phyloP scores from a whole-genome alignment of 2,113 vertebrate genomes.

The Jacana jacana region DNA sequence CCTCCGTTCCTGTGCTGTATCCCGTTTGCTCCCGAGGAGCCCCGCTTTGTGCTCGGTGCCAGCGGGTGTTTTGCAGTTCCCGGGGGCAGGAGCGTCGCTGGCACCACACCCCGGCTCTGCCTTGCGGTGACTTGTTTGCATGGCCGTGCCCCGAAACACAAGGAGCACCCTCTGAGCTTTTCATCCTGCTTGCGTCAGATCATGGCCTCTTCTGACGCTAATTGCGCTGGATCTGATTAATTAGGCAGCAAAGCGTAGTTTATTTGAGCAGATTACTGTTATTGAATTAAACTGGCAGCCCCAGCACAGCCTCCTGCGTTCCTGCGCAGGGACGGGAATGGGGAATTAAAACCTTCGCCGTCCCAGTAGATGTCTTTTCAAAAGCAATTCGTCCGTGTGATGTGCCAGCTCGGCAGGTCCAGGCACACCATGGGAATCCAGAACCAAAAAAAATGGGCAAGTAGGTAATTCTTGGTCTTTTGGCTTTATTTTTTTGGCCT shows the following conservation, averaged over 20 bases:
- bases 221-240: slow-evolving; percentile 36
- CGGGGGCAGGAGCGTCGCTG: not conserved
- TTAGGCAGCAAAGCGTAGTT: not conserved
- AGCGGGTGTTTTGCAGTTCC: not conserved
- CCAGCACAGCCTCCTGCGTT: not conserved
- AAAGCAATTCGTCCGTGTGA: not conserved
- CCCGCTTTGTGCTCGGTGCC: too few species aligned
- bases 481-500: not conserved
- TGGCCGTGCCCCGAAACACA: not conserved
- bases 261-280: not conserved
- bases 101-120: not conserved
- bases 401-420: not conserved
- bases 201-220: not conserved
- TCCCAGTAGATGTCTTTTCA: not conserved
- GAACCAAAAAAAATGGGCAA: not conserved
- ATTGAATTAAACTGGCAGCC: not conserved
- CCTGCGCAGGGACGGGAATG: not conserved
- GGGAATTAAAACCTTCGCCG: fast-evolving
- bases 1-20: too few species aligned
- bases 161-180: not conserved
- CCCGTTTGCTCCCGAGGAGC: too few species aligned
- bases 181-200: not conserved
- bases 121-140: not conserved
- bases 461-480: not conserved
- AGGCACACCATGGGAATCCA: fast-evolving